phyloP scores from a whole-genome alignment of 2,113 vertebrate genomes.

The Pituophis catenifer region DNA sequence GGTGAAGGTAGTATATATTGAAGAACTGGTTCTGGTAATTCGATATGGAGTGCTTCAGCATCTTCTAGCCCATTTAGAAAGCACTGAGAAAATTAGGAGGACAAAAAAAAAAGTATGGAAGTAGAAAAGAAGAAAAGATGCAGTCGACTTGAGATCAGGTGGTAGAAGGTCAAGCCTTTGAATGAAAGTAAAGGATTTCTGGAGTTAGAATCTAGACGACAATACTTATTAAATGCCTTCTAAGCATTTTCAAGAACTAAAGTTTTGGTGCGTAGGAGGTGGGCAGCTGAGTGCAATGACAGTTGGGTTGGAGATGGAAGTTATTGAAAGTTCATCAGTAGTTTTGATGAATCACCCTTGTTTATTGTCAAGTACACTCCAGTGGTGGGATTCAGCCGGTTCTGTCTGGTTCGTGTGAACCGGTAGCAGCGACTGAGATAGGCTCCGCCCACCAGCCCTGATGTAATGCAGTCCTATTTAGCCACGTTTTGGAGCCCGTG shows the following conservation, averaged over 20 bases:
- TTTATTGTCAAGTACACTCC: not conserved
- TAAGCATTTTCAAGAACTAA: not conserved
- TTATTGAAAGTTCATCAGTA: not conserved
- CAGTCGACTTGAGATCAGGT: not conserved
- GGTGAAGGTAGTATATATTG: not conserved
- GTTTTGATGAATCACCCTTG: not conserved
- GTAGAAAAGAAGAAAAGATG: not conserved
- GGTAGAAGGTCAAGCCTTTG: not conserved
- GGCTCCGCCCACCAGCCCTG: no score
- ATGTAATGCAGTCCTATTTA: no score
- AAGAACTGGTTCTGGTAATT: not conserved
- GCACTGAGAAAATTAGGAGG: not conserved
- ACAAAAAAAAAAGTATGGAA: not conserved
- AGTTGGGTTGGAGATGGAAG: not conserved
- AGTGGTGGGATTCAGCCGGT: no score
- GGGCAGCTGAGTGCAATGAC: not conserved
- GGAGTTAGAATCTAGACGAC: not conserved
- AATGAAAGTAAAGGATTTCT: not conserved
- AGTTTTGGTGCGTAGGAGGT: not conserved
- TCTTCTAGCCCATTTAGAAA: not conserved
- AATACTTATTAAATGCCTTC: not conserved
- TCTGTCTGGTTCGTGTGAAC: no score
- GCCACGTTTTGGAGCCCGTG: no score
- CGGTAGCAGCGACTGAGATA: no score
- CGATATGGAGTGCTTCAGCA: not conserved